Conservation (phyloP, 2,797 vertebrate species). For the Discoglossus pictus region DNA sequence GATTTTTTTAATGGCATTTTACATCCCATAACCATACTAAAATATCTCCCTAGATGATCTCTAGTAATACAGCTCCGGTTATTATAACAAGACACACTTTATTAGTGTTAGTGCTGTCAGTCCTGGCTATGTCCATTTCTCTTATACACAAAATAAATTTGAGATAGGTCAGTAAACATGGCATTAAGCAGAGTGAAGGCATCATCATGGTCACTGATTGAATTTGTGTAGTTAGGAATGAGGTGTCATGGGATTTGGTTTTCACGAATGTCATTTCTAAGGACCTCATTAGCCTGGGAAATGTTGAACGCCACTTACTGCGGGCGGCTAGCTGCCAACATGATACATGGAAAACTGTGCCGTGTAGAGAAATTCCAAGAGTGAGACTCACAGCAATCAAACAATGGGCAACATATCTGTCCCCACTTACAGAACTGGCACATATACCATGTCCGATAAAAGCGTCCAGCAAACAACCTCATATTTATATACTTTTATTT, state of each 20-base stretch:
- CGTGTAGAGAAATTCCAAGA: conserved; percentile 16
- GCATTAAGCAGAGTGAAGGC: conserved; percentile 14
- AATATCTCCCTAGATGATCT: too few relatives aligned
- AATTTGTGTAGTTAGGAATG: conserved; percentile 31
- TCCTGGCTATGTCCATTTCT: neutral
- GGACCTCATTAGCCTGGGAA: conserved; percentile 42
- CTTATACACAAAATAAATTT: conserved; percentile 15
- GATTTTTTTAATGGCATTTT: too few relatives aligned
- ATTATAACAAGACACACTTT: too few relatives aligned
- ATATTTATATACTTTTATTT: too few relatives aligned
- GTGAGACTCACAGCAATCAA: neutral
- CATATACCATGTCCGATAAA: too few relatives aligned
- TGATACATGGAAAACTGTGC: conserved; percentile 23
- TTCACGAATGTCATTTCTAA: conserved; percentile 26
- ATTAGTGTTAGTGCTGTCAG: too few relatives aligned
- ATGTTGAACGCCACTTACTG: conserved; percentile 9
- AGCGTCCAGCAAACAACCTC: too few relatives aligned
- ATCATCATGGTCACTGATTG: conserved; percentile 16
- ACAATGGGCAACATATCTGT: neutral
- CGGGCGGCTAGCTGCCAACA: conserved; percentile 21
- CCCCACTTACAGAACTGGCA: neutral
- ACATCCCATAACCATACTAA: too few relatives aligned
- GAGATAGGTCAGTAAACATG: too few relatives aligned
- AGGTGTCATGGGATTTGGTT: conserved; percentile 41
- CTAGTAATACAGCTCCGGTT: too few relatives aligned